phyloP scores from a whole-genome alignment of 2,113 vertebrate genomes.

The Pterocles burchelli region DNA sequence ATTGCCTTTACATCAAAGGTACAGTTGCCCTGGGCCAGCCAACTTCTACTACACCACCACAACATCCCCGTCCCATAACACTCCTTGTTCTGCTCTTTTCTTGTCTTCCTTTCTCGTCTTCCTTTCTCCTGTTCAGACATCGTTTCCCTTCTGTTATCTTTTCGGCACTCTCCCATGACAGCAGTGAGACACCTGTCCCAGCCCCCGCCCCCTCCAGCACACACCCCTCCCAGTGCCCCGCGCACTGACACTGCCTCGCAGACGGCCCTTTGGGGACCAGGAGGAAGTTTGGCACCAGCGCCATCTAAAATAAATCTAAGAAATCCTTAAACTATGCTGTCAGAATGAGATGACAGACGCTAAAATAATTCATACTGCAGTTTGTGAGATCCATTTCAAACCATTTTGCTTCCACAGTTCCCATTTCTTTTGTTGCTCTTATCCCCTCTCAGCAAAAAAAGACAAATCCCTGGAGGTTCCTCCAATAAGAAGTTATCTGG shows the following conservation, averaged over 20 bases:
- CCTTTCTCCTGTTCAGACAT: background rate
- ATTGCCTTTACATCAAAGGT: slow-evolving; percentile 2
- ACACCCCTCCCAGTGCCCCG: background rate
- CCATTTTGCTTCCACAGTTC: background rate
- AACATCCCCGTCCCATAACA: background rate
- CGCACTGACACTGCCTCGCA: background rate
- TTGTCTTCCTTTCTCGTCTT: background rate
- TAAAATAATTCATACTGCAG: background rate
- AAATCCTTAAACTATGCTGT: background rate
- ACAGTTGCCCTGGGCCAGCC: background rate
- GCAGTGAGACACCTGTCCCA: background rate
- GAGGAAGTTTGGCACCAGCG: background rate
- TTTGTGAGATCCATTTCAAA: background rate
- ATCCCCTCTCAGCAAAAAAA: background rate
- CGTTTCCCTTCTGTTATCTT: background rate
- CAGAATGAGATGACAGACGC: background rate
- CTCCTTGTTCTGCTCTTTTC: background rate
- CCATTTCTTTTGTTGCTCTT: background rate
- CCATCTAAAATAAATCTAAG: background rate
- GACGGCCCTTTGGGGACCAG: background rate
- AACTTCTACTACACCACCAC: background rate
- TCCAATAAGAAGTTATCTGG: background rate
- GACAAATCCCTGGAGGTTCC: background rate
- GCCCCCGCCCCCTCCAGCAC: fast-evolving
- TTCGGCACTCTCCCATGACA: background rate